Percentiles rank a stretch among this genome's conserved stretches.
phyloP scores from a whole-genome alignment of 2,797 vertebrate species.

The Coregonus suidteri region DNA sequence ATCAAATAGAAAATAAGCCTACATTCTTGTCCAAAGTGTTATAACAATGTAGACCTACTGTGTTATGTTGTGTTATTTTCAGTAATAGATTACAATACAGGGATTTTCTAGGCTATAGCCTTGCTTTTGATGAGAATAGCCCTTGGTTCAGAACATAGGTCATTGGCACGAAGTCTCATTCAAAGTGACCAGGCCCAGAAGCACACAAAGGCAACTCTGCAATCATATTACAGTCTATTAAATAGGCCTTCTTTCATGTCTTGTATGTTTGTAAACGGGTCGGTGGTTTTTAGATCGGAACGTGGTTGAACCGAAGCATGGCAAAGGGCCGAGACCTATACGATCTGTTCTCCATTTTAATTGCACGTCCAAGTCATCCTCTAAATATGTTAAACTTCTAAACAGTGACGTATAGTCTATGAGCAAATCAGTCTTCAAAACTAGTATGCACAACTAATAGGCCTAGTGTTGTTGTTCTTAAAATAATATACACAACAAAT shows the following conservation, averaged over 20 bases:
- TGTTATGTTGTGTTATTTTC: constrained; percentile 23
- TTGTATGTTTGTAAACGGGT: constrained; percentile 27
- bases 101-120: constrained; percentile 32
- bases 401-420: background rate
- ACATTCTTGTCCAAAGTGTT: background rate
- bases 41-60: background rate
- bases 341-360: constrained; percentile 30
- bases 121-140: constrained; percentile 41
- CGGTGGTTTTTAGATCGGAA: constrained; percentile 1
- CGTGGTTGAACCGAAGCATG: constrained; percentile 29
- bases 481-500: background rate
- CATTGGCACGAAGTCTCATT: constrained; percentile 63
- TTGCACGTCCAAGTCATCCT: constrained; percentile 23
- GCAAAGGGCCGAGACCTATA: background rate
- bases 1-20: background rate
- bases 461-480: background rate
- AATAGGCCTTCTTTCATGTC: constrained; percentile 22
- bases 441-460: background rate
- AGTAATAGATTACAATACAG: constrained; percentile 30
- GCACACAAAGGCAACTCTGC: constrained; percentile 5
- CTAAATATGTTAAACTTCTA: background rate
- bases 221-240: constrained; percentile 14
- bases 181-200: constrained; percentile 56
- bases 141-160: constrained; percentile 62
- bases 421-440: background rate